phyloP scores from a whole-genome alignment of 2,797 vertebrate species.

The Mionectes olivaceus region DNA sequence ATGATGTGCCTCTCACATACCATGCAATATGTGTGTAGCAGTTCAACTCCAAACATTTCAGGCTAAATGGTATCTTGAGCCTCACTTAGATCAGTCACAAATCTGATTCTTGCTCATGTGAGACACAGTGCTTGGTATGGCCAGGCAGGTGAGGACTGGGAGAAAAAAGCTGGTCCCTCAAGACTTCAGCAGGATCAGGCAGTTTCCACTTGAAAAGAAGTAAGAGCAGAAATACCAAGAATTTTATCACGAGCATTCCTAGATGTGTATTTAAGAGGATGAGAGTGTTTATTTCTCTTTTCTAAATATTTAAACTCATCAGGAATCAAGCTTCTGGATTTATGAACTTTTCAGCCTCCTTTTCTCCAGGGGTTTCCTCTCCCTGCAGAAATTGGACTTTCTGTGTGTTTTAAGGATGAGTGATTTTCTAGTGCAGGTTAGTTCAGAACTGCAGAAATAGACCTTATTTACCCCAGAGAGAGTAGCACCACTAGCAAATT shows the following conservation, averaged over 20 bases:
- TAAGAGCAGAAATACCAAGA: neutral
- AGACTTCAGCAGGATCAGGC: neutral
- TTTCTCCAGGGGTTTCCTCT: neutral
- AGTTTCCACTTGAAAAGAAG: neutral
- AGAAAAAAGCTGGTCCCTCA: neutral
- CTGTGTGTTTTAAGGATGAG: neutral
- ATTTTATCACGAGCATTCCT: neutral
- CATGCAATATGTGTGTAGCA: neutral
- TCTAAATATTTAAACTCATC: neutral
- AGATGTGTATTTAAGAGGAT: neutral
- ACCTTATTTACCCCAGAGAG: neutral
- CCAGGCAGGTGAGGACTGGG: neutral
- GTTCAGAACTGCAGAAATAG: neutral
- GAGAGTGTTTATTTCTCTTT: neutral
- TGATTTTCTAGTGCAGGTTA: neutral
- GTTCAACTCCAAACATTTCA: neutral
- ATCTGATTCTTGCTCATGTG: neutral
- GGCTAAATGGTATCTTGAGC: neutral
- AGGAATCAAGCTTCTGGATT: neutral
- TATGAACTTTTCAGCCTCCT: neutral
- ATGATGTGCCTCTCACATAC: neutral
- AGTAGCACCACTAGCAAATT: neutral
- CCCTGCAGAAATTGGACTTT: neutral
- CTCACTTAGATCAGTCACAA: neutral
- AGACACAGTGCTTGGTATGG: neutral